Evolutionary conservation across 2,888 invertebrate species (phyloP).

Genomic region (Brachyptera putata): DNA sequence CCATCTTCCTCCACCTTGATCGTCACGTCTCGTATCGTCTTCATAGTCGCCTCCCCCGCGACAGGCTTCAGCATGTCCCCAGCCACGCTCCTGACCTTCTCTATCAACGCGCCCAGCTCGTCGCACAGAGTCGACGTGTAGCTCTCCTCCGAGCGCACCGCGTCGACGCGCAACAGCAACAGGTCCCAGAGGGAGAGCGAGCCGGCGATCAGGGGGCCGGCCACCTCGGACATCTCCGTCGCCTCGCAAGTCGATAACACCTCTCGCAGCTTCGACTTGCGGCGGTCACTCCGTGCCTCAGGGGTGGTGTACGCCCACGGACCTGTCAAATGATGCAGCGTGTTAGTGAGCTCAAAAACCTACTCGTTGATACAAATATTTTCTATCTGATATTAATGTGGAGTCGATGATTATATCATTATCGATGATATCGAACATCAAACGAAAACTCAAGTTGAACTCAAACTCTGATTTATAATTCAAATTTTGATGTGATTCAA

Average conservation of each 20-base stretch:
- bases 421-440: no score
- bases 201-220: conserved; percentile 45
- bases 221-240: conserved; percentile 46
- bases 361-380: no score
- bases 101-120: conserved; percentile 36
- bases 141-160: conserved; percentile 30
- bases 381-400: no score
- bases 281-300: conserved; percentile 33
- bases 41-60: no score
- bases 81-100: conserved; percentile 34
- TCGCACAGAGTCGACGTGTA: conserved; percentile 30
- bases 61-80: conserved; percentile 34
- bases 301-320: conserved; percentile 33
- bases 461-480: no score
- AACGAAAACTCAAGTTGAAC: no score
- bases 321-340: conserved; percentile 25
- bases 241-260: conserved; percentile 38
- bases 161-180: conserved; percentile 45
- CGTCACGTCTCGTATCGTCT: no score
- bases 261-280: conserved; percentile 36
- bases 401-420: no score
- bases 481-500: no score
- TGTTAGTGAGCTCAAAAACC: no score
- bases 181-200: conserved; percentile 48
- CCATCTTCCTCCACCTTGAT: no score